These are phyloP conservation scores for Nezara viridula DNA, from an alignment of 2,888 invertebrate genomes.

Conservation along the genomic window DNA sequence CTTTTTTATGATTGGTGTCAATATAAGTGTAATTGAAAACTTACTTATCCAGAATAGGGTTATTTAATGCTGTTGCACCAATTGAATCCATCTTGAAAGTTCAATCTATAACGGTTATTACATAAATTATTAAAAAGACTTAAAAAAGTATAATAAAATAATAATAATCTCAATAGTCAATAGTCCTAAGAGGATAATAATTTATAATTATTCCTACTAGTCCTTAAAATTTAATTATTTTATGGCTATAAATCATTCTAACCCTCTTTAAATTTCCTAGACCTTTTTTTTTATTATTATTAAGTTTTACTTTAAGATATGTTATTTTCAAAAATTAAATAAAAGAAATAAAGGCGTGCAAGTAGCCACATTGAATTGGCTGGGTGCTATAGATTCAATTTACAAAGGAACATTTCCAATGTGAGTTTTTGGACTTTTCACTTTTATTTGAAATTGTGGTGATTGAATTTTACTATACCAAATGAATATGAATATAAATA, in stretches of 20 bases:
- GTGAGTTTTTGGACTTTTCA: too few relatives aligned
- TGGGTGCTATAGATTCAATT: too few relatives aligned
- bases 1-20: too few relatives aligned
- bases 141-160: too few relatives aligned
- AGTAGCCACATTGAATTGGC: too few relatives aligned
- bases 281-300: not conserved
- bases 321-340: too few relatives aligned
- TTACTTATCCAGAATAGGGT: not conserved
- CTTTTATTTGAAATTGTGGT: too few relatives aligned
- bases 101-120: not conserved
- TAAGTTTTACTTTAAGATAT: too few relatives aligned
- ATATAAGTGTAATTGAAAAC: not conserved
- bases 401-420: too few relatives aligned
- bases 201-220: not conserved
- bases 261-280: not conserved
- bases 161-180: not conserved
- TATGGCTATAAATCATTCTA: not conserved
- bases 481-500: too few relatives aligned
- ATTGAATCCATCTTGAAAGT: not conserved
- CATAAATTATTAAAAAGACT: not conserved
- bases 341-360: too few relatives aligned
- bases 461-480: too few relatives aligned
- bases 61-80: not conserved
- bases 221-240: not conserved
- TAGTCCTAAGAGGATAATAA: not conserved